Evolutionary conservation across 2,888 invertebrate genomes (phyloP).

Genomic region (Corbicula japonica): DNA sequence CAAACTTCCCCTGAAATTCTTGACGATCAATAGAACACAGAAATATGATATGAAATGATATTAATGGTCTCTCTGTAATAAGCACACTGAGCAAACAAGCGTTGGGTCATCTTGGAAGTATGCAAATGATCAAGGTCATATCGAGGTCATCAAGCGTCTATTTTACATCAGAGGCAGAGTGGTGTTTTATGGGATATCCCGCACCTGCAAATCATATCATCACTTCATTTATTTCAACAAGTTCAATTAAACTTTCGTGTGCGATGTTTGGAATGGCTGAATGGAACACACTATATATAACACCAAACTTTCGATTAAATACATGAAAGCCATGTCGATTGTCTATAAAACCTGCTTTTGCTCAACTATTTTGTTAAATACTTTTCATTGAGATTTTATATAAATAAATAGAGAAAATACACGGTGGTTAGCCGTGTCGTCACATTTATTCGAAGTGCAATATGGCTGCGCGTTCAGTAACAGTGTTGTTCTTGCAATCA

Average conservation of each 20-base stretch:
- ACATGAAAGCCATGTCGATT: too few relatives aligned
- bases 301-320: too few relatives aligned
- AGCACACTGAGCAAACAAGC: slow-evolving; percentile 36
- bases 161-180: slow-evolving; percentile 1
- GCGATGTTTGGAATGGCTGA: too few relatives aligned
- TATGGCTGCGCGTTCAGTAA: slow-evolving; percentile 50
- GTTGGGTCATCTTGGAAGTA: slow-evolving; percentile 45
- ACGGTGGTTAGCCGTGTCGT: neutral
- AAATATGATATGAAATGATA: slow-evolving; percentile 38
- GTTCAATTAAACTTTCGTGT: too few relatives aligned
- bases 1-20: slow-evolving; percentile 1
- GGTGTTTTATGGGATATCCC: too few relatives aligned
- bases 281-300: too few relatives aligned
- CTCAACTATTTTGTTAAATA: too few relatives aligned
- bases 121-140: slow-evolving; percentile 48
- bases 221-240: too few relatives aligned
- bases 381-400: too few relatives aligned
- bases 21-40: slow-evolving; percentile 55
- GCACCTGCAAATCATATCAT: too few relatives aligned
- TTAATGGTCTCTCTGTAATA: slow-evolving; percentile 32
- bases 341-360: too few relatives aligned
- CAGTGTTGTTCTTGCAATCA: slow-evolving; percentile 45
- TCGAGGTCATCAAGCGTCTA: slow-evolving; percentile 30
- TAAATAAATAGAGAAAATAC: too few relatives aligned
- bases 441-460: slow-evolving; percentile 35